These are phyloP conservation scores for Darevskia mixta DNA, from an alignment of 2,797 vertebrate genomes.

Conservation along the genomic window DNA sequence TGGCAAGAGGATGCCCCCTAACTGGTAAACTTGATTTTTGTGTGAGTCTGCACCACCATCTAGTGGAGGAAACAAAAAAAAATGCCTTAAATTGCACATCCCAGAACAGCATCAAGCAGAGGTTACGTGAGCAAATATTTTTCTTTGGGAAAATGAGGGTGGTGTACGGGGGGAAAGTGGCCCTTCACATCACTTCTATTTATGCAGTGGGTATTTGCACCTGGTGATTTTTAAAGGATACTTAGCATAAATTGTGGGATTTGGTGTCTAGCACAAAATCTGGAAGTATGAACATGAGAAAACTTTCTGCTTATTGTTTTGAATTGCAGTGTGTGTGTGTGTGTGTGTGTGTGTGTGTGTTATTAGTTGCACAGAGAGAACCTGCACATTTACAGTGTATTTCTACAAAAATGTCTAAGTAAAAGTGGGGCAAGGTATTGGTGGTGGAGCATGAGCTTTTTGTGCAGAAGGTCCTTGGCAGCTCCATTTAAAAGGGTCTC, in stretches of 20 bases:
- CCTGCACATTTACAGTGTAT: neutral
- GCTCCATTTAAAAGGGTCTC: neutral
- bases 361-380: neutral
- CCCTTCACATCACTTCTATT: neutral
- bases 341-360: too few species aligned
- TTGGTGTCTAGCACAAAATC: neutral
- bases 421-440: neutral
- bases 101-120: neutral
- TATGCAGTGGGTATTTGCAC: neutral
- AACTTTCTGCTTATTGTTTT: neutral
- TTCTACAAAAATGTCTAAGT: neutral
- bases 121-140: neutral
- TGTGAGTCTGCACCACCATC: conserved; percentile 19
- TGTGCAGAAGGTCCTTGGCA: neutral
- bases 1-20: neutral
- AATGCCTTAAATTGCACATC: rapidly evolving
- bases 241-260: neutral
- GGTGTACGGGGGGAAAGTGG: neutral
- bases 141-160: neutral
- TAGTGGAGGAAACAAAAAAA: rapidly evolving
- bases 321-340: neutral
- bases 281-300: neutral
- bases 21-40: rapidly evolving
- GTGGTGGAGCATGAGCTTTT: neutral
- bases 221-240: neutral